A percentile compares a stretch with the other conserved stretches of the same genome.
Conservation (phyloP, 2,888 invertebrate genomes). For the Lordiphosa andalusiaca region DNA sequence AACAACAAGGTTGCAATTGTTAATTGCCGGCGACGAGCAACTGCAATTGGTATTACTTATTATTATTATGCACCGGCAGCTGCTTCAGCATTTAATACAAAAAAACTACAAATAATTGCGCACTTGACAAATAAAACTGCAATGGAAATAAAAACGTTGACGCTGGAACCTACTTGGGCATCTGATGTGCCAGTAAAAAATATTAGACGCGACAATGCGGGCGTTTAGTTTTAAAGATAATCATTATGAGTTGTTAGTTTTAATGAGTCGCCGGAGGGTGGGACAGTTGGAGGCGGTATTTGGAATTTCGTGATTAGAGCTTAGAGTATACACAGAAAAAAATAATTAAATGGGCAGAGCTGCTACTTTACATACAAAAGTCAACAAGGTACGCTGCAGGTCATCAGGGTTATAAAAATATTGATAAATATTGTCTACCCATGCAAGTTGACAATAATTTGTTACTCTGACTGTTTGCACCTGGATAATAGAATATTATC, state of each 20-base stretch:
- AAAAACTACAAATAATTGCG: slow-evolving; percentile 58
- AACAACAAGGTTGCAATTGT: slow-evolving; percentile 53
- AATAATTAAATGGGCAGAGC: too few relatives aligned
- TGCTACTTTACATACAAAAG: too few relatives aligned
- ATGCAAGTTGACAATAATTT: not conserved
- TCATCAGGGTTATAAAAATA: too few relatives aligned
- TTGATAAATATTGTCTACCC: too few relatives aligned
- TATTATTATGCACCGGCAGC: slow-evolving; percentile 29
- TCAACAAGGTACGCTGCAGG: too few relatives aligned
- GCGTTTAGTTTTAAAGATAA: slow-evolving; percentile 40
- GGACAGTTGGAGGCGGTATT: slow-evolving; percentile 25
- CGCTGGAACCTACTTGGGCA: slow-evolving; percentile 10
- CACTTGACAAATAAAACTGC: slow-evolving; percentile 59
- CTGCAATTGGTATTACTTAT: slow-evolving; percentile 27
- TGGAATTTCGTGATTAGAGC: slow-evolving; percentile 38
- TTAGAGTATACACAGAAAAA: too few relatives aligned
- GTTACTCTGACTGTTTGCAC: not conserved
- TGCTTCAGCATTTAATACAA: slow-evolving; percentile 1
- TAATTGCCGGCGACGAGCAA: slow-evolving; percentile 42
- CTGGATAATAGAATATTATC: too few relatives aligned
- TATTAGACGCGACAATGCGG: slow-evolving; percentile 35
- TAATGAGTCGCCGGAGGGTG: slow-evolving; percentile 24
- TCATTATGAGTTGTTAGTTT: slow-evolving; percentile 40
- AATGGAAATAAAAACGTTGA: not conserved
- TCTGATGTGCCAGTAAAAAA: slow-evolving; percentile 18